Percentiles rank a stretch among this genome's conserved stretches.
Conservation (phyloP, 2,113 vertebrate species). For the Smithornis capensis region DNA sequence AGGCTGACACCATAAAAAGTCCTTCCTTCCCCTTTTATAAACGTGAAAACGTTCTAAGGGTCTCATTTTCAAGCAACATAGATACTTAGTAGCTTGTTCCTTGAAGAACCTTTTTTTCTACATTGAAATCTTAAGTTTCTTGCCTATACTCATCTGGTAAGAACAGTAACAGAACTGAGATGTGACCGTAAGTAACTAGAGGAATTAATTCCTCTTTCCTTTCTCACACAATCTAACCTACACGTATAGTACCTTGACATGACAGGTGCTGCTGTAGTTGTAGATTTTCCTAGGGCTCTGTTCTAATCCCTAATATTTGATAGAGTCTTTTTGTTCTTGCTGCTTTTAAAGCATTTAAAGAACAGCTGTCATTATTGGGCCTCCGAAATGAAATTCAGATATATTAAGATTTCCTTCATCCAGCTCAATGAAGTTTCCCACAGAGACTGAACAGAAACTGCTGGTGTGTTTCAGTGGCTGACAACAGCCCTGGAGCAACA, state of each 20-base stretch:
- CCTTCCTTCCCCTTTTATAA: neutral
- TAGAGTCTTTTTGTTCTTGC: neutral
- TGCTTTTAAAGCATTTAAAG: neutral
- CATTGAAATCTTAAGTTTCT: neutral
- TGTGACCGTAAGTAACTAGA: neutral
- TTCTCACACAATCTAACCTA: neutral
- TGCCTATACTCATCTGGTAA: neutral
- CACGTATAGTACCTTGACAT: neutral
- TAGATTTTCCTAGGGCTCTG: neutral
- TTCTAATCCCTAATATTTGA: neutral
- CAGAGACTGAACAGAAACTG: neutral
- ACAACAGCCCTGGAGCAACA: neutral
- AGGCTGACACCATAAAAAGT: neutral
- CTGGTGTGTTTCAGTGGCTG: neutral
- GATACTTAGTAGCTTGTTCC: neutral
- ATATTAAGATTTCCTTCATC: neutral
- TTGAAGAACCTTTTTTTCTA: neutral
- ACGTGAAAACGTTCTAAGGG: neutral
- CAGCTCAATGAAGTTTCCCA: neutral
- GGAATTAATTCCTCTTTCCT: neutral
- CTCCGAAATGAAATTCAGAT: neutral
- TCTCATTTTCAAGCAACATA: neutral
- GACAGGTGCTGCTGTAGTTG: constrained; percentile 1
- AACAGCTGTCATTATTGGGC: neutral
- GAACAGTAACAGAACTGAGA: neutral